Conservation (phyloP, 1,140 invertebrate species). For the Adoxophyes honmai region DNA sequence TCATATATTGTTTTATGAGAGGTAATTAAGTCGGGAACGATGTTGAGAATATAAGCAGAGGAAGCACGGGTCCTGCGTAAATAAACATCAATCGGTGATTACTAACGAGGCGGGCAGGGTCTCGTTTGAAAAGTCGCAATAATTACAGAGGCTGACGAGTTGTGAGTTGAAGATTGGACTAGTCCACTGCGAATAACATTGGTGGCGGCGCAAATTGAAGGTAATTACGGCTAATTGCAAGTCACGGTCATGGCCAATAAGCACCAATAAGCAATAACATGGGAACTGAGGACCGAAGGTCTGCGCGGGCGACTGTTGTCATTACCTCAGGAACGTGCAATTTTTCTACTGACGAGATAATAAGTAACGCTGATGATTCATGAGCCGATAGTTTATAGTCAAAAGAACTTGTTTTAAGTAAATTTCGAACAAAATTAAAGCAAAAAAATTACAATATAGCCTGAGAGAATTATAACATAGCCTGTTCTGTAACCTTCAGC, state of each 20-base stretch:
- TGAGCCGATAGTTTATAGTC: too few relatives aligned
- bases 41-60: constrained; percentile 6
- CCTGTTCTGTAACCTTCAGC: too few relatives aligned
- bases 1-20: constrained; percentile 11
- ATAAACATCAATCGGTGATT: constrained; percentile 28
- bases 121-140: constrained; percentile 54
- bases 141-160: constrained; percentile 46
- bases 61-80: constrained; percentile 9
- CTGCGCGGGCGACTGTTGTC: constrained; percentile 16
- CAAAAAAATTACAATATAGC: too few relatives aligned
- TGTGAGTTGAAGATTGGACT: constrained; percentile 39
- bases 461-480: too few relatives aligned
- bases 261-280: constrained; percentile 69
- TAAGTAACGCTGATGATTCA: background rate
- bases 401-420: too few relatives aligned
- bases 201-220: constrained; percentile 65
- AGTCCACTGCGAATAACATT: constrained; percentile 61
- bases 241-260: constrained; percentile 75
- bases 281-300: constrained; percentile 54
- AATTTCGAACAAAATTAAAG: too few relatives aligned
- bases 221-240: constrained; percentile 73
- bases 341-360: background rate
- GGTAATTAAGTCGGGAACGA: background rate
- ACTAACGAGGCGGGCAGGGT: constrained; percentile 27
- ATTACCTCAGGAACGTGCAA: background rate